Evolutionary conservation across 1,140 invertebrate genomes (phyloP), one percentile per base, ranked within the genome.

Genomic region (Brachystomella parvula): DNA sequence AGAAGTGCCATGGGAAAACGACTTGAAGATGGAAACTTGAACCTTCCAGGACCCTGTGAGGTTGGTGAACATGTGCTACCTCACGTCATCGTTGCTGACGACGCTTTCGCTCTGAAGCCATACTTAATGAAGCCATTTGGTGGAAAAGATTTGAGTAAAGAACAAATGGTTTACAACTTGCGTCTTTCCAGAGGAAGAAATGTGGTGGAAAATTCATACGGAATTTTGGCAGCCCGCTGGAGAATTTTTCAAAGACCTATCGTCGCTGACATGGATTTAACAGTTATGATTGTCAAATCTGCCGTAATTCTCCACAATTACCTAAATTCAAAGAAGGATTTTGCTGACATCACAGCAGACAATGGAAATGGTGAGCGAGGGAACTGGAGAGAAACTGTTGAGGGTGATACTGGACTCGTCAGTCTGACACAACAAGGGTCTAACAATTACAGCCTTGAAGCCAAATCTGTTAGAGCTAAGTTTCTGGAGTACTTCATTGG

Each of bases 201-300:
- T 65, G 74, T 79, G 29, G 75, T 80, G 3, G 81, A 83, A 75
- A 82, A 82, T 75, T 76, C 76, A 1, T 83, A 83, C 73, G 81
- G 81, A 19, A 82, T 83, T 53, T 65, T 83, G 44, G 66, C 76
- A 12, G 72, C 75, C 35, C 74, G 75, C 62, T 82, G 71, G 64
- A 30, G 68, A 49, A 67, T 75, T 44, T 73, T 75, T 28, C 44
- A 47, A 6, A 49, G 44, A 26, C 12, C 59, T 17, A 70, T 72
- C 1, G 32, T 44, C 21, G 68, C 61, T 6, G 39, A 47, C 19
- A n/a, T 15, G 17, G 68, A 64, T 3, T 32, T 62, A 15, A 32
- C 28, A 3, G 47, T 30, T 2, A 9, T 53, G 6, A 59, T 69
- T 6, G 72, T 74, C 3, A 73, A 77, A 73, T 71, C 73, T 2